Base-by-base conservation (phyloP, 2,797 vertebrate genomes). In the Tarsius wallacei region DNA sequence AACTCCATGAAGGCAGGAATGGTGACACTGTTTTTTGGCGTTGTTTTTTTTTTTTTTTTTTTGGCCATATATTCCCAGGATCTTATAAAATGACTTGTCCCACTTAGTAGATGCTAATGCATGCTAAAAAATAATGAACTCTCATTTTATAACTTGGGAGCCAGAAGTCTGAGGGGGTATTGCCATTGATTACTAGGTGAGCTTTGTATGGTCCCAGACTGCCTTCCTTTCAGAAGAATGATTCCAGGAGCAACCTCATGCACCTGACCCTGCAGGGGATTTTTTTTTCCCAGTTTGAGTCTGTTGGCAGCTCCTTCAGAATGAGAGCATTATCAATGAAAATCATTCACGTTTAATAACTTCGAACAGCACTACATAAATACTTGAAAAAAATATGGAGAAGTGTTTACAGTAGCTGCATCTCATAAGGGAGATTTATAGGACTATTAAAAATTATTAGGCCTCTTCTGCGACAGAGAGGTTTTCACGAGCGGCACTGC, bases 361-460 rank as follows among this genome's bases (percentile, higher is more conserved):
- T 91, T 90, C 96, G 93, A 97, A 94, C 55, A 91, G 80, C 86
- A 94, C 74, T 87, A 80, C 71, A 98, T 96, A 98, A 98, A 98
- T 97, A 94, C 95, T 97, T 80, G 83, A 92, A 90, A 95, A 98
- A 94, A 98, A 97, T 94, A 97, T 88, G 93, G 90, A 97, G 95
- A 97, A 90, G 47, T 96, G 90, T 98, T 99, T 98, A 98, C 91
- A 98, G 97, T 97, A 97, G 97, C 85, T 94, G 91, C 97, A 97
- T 97, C 97, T 98, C 96, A 91, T 96, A 96, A 94, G 91, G 78
- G 91, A 98, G 97, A 98, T 98, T 99, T 98, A 98, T 51, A 94
- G 80, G 26, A 87, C 97, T 96, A 95, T 98, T 98, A 97, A 98
- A 98, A 98, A 97, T 98, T 95, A 98, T 97, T 97, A 97, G 93